Evolutionary conservation across 1,140 invertebrate species (phyloP), one percentile per base, ranked within the genome.

Genomic region (Phenacoccus solenopsis): DNA sequence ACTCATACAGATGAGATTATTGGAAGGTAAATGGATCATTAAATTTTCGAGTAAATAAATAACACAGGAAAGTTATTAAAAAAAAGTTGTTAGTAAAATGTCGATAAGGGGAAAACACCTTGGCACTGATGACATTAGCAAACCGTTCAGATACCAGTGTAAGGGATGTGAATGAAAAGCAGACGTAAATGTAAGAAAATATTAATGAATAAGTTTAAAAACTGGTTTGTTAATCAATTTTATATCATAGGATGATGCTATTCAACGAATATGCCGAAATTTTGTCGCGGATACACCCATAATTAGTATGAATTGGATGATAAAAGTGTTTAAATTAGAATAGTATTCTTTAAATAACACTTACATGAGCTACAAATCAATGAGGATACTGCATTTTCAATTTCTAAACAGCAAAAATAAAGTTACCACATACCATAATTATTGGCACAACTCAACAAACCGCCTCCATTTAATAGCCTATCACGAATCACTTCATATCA

Each of bases 391-490:
- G 13, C 38, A 49, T 49, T 49, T 49, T 49, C 38, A 49, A 49
- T n/a, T 16, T 49, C 20, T n/a, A 10, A n/a, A 49, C 16, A 16
- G 3, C 38, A 49, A n/a, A 16, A 16, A 49, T 7, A 49, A 49
- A 9, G 38, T 49, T 49, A 49, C 38, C 38, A 49, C 5, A 49
- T 49, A 49, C 2, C 16, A 49, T 4, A 49, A 49, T 49, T n/a
- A n/a, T n/a, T 49, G 16, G 38, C 21, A 64, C 9, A 3, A 25
- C 21, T 59, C 56, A 59, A 22, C 59, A 64, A 64, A 64, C 59
- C 59, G 59, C 59, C 59, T 64, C 59, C 59, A 64, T 64, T 64
- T 5, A 64, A 64, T 27, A 64, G 59, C 59, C 59, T 64, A 64
- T 64, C 59, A 64, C 22, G 25, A 64, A 64, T 64, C 59, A 27